A percentile compares a stretch with the other conserved stretches of the same genome.
Conservation (phyloP, 2,888 invertebrate genomes). For the Artemia sp. region DNA sequence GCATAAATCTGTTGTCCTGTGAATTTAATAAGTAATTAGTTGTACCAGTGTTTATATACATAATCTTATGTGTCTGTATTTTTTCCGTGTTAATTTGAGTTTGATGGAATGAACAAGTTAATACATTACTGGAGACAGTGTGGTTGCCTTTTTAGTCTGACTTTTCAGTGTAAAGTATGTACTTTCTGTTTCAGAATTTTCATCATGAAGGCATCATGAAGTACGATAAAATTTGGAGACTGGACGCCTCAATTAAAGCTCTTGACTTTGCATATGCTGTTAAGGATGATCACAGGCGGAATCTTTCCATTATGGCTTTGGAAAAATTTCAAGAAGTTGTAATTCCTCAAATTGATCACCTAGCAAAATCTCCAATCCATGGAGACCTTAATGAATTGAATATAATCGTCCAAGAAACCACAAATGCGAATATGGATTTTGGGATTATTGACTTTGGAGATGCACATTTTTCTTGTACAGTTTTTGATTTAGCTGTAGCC, state of each 20-base stretch:
- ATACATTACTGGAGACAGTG: too few species aligned
- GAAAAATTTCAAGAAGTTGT: constrained; percentile 47
- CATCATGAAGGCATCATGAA: constrained; percentile 48
- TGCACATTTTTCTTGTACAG: constrained; percentile 45
- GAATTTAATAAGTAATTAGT: too few species aligned
- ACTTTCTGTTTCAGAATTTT: constrained; percentile 42
- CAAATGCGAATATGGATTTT: constrained; percentile 41
- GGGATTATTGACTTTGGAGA: constrained; percentile 79
- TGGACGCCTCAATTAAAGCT: constrained; percentile 49
- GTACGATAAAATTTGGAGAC: constrained; percentile 56
- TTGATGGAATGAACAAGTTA: too few species aligned
- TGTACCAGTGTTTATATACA: too few species aligned
- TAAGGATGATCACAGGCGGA: constrained; percentile 39
- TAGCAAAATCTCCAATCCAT: constrained; percentile 58
- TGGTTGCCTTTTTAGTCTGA: too few species aligned
- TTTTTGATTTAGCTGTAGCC: constrained; percentile 68
- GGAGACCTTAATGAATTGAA: constrained; percentile 86
- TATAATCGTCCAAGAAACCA: constrained; percentile 37
- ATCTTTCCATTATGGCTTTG: constrained; percentile 45
- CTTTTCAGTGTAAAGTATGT: constrained; percentile 5
- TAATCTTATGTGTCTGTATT: too few species aligned
- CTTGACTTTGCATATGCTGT: constrained; percentile 51
- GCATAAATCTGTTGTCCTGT: too few species aligned
- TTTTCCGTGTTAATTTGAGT: too few species aligned
- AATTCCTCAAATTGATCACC: constrained; percentile 38